phyloP scores from a whole-genome alignment of 2,113 vertebrate species.

The Neolamprologus longior region DNA sequence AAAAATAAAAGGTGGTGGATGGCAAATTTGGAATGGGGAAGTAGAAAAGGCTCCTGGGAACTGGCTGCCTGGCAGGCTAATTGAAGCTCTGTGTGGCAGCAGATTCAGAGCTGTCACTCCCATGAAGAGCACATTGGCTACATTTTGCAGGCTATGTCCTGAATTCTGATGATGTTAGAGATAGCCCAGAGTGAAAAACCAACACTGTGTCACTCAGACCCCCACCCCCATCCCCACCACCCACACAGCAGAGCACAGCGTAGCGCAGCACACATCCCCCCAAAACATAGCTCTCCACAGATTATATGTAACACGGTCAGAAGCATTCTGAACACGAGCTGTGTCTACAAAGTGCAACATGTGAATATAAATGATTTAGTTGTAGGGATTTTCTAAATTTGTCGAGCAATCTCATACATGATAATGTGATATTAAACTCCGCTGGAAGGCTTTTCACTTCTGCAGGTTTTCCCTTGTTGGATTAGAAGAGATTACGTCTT shows the following conservation, averaged over 20 bases:
- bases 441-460: background rate
- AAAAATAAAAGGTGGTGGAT: background rate
- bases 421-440: conserved; percentile 37
- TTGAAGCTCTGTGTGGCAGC: conserved; percentile 64
- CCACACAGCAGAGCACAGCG: background rate
- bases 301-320: conserved; percentile 21
- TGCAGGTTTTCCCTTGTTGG: conserved; percentile 29
- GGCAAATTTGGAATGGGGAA: conserved; percentile 12
- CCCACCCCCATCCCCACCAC: background rate
- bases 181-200: background rate
- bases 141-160: conserved; percentile 57
- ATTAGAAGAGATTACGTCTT: conserved; percentile 27
- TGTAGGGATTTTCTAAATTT: conserved; percentile 10
- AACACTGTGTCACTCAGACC: background rate
- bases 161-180: conserved; percentile 67
- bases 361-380: conserved; percentile 10
- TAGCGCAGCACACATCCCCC: background rate
- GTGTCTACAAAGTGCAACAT: background rate
- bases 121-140: conserved; percentile 66
- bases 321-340: conserved; percentile 27
- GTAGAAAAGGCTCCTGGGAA: conserved; percentile 41
- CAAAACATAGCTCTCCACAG: background rate
- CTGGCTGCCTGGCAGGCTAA: conserved; percentile 60
- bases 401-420: conserved; percentile 17
- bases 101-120: conserved; percentile 60